A percentile compares a stretch with the other conserved stretches of the same genome.
phyloP scores from a whole-genome alignment of 2,113 vertebrate genomes.

The Chionis minor region DNA sequence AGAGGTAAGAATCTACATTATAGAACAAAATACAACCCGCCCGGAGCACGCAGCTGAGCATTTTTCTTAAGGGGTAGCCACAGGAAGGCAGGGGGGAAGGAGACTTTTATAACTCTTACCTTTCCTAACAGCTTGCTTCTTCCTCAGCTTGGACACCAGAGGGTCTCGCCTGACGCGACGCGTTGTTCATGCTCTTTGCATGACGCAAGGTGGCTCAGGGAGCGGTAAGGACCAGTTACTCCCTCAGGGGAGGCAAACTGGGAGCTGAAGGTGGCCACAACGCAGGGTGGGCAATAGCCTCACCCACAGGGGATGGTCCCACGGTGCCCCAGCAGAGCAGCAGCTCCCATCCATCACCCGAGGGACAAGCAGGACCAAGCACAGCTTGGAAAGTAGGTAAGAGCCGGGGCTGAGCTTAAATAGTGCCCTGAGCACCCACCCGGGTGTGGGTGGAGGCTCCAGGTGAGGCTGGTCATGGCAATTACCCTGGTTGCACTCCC shows the following conservation, averaged over 20 bases:
- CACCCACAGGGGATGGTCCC: too few species aligned
- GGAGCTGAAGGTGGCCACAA: not conserved
- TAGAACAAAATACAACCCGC: not conserved
- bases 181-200: accelerated
- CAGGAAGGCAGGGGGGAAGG: accelerated
- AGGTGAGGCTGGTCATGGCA: not conserved
- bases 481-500: not conserved
- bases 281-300: too few species aligned
- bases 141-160: not conserved
- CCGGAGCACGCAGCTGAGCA: accelerated
- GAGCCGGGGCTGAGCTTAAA: not conserved
- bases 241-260: not conserved
- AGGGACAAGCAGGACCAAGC: not conserved
- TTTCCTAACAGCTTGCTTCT: accelerated
- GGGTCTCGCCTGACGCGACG: accelerated
- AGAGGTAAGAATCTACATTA: not conserved
- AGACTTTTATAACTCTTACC: not conserved
- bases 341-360: not conserved
- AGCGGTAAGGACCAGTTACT: not conserved
- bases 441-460: not conserved
- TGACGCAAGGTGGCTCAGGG: accelerated
- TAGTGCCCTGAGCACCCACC: not conserved
- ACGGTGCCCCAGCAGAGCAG: not conserved
- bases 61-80: not conserved
- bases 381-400: accelerated